Percentiles rank a stretch among this genome's conserved stretches.
Evolutionary conservation across 2,888 invertebrate species (phyloP).

Genomic region (Euclidia mi): DNA sequence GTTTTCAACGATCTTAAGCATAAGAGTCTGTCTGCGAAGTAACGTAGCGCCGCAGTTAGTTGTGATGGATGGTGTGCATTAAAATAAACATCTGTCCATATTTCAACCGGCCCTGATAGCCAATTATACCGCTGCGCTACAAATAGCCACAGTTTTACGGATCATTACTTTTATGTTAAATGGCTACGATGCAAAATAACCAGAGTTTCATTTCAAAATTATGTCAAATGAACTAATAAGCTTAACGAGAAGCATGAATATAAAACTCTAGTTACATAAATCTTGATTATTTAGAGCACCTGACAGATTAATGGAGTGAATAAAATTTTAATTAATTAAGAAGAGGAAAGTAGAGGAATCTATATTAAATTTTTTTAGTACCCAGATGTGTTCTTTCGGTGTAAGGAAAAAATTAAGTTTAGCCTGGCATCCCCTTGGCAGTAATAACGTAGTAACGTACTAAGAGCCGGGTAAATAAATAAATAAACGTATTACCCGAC

Average conservation of each 20-base stretch:
- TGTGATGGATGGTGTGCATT: conserved; percentile 70
- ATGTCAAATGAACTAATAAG: conserved; percentile 35
- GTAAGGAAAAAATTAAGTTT: conserved; percentile 6
- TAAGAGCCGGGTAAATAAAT: conserved; percentile 56
- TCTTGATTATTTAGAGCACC: conserved; percentile 14
- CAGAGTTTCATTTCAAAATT: conserved; percentile 20
- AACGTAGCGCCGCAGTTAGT: conserved; percentile 45
- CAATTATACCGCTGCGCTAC: conserved; percentile 66
- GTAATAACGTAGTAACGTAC: conserved; percentile 42
- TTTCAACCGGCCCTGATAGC: conserved; percentile 67
- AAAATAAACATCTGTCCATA: conserved; percentile 73
- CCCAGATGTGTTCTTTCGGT: conserved; percentile 7
- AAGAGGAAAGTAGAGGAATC: neutral
- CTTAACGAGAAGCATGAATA: conserved; percentile 33
- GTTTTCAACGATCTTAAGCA: conserved; percentile 50
- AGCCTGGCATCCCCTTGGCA: conserved; percentile 18
- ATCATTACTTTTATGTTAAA: conserved; percentile 52
- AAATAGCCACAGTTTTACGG: conserved; percentile 65
- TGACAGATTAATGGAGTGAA: neutral
- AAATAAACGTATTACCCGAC: conserved; percentile 52
- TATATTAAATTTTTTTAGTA: neutral
- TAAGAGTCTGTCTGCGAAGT: conserved; percentile 54
- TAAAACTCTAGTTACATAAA: conserved; percentile 33
- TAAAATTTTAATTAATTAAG: neutral
- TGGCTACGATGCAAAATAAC: conserved; percentile 7